Conservation (phyloP, 2,113 vertebrate species). For the Mirza zaza region DNA sequence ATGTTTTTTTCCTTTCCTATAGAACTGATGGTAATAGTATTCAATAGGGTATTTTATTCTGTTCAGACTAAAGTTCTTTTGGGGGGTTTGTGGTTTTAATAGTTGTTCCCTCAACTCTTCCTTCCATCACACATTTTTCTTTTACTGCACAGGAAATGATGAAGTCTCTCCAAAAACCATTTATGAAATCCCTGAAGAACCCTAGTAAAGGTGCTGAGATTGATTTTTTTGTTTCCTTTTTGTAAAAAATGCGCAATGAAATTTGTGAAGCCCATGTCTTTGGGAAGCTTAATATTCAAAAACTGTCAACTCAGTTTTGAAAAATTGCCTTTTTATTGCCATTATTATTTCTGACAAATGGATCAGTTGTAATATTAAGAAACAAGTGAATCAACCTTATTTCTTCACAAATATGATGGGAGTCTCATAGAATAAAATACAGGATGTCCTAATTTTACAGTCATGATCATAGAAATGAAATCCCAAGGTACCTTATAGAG, state of each 20-base stretch:
- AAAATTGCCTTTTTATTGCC: background rate
- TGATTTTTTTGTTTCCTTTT: constrained; percentile 46
- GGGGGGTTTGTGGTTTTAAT: constrained; percentile 35
- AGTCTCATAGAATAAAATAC: background rate
- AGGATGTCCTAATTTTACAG: background rate
- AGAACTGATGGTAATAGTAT: background rate
- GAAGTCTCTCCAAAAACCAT: constrained; percentile 32
- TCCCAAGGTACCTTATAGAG: background rate
- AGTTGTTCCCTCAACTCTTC: background rate
- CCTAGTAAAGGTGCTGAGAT: background rate
- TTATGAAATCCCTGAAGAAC: constrained; percentile 42
- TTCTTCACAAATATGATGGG: background rate
- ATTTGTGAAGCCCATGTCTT: background rate
- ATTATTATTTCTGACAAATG: constrained; percentile 40
- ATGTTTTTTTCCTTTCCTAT: background rate
- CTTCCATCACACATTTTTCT: background rate
- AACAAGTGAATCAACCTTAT: background rate
- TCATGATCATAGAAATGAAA: background rate
- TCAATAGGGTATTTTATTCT: constrained; percentile 37
- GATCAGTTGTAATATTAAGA: background rate
- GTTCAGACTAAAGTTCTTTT: constrained; percentile 55
- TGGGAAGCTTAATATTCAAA: constrained; percentile 12
- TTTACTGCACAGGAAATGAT: constrained; percentile 29
- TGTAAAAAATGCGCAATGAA: background rate
- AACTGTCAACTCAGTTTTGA: background rate